A percentile compares a stretch with the other conserved stretches of the same genome.
Evolutionary conservation across 2,888 invertebrate genomes (phyloP).

Genomic region (Campaea margaritaria): DNA sequence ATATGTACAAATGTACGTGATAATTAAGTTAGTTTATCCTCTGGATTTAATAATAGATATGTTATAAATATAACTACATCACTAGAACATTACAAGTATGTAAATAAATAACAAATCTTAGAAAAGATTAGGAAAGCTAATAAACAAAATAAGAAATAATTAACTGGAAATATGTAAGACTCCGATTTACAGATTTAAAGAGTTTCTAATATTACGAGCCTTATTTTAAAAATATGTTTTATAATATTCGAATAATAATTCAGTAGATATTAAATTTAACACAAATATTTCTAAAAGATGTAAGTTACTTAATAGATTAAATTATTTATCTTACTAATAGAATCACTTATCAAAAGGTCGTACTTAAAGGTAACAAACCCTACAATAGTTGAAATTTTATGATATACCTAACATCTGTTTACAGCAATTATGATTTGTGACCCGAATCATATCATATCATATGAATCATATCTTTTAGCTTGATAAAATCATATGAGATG

Average conservation of each 20-base stretch:
- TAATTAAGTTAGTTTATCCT: background rate
- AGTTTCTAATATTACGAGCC: background rate
- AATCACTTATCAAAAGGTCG: slow-evolving; percentile 2
- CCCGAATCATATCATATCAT: too few relatives aligned
- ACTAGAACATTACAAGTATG: background rate
- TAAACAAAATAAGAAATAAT: background rate
- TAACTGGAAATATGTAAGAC: background rate
- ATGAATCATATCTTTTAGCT: too few relatives aligned
- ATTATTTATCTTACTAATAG: background rate
- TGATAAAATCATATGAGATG: too few relatives aligned
- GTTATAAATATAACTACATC: background rate
- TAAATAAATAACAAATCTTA: background rate
- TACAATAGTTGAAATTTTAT: too few relatives aligned
- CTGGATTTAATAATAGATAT: background rate
- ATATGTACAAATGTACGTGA: background rate
- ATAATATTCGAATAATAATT: slow-evolving; percentile 14
- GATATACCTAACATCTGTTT: too few relatives aligned
- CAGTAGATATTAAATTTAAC: background rate
- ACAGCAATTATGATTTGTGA: too few relatives aligned
- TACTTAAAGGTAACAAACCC: background rate
- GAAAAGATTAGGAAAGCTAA: background rate
- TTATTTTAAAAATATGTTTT: slow-evolving; percentile 11
- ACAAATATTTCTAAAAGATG: background rate
- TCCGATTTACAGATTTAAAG: slow-evolving; percentile 2
- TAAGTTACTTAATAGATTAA: background rate